These are phyloP conservation scores for Tapera naevia DNA, from an alignment of 2,797 vertebrate species.

Conservation along the genomic window DNA sequence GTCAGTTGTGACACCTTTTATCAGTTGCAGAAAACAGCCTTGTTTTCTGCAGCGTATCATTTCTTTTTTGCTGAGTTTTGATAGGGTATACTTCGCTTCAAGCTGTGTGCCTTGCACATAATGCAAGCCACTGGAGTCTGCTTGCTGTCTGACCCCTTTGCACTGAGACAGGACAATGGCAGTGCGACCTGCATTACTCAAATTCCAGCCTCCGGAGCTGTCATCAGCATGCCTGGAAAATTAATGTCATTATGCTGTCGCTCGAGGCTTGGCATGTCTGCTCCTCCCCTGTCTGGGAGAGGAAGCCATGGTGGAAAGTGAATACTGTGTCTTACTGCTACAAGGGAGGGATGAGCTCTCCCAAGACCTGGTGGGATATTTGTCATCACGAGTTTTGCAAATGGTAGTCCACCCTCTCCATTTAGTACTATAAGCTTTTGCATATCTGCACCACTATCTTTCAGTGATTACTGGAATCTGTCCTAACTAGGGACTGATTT, in stretches of 20 bases:
- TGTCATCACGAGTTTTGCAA: background rate
- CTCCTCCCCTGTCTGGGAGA: background rate
- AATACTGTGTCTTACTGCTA: background rate
- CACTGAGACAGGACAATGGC: constrained; percentile 66
- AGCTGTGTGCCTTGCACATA: constrained; percentile 50
- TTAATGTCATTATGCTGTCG: constrained; percentile 8
- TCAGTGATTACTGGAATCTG: background rate
- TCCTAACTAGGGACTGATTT: background rate
- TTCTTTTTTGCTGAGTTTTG: constrained; percentile 20
- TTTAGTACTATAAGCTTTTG: background rate
- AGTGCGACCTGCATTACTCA: constrained; percentile 68
- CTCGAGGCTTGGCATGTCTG: constrained; percentile 10
- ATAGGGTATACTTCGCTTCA: background rate
- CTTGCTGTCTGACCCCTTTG: constrained; percentile 58
- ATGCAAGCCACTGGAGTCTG: constrained; percentile 6
- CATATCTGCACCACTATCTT: background rate
- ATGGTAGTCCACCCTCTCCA: background rate
- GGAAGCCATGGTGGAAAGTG: background rate
- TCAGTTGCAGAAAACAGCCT: constrained; percentile 56
- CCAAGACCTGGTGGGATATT: background rate
- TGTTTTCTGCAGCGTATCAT: constrained; percentile 69
- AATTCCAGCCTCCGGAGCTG: constrained; percentile 73
- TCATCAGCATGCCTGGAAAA: constrained; percentile 69
- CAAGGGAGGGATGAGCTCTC: background rate
- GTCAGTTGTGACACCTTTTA: constrained; percentile 77